Percentiles rank a stretch among this genome's conserved stretches.
These are phyloP conservation scores for Miniopterus natalensis DNA, from an alignment of 2,113 vertebrate species.

Conservation along the genomic window DNA sequence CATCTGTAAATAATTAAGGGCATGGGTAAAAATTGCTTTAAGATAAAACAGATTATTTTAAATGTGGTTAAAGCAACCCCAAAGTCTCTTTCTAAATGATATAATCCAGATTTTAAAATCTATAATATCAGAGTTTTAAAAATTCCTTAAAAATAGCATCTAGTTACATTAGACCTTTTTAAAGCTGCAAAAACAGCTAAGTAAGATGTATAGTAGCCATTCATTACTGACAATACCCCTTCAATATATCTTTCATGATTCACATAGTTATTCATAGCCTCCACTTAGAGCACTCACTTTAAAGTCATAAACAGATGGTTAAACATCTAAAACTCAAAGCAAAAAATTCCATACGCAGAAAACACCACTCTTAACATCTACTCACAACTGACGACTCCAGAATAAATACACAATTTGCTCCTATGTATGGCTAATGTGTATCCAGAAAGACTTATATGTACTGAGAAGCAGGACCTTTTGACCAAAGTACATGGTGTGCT, in stretches of 20 bases:
- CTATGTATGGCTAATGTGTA: not conserved
- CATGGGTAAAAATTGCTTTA: conserved; percentile 2
- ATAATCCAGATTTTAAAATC: conserved; percentile 47
- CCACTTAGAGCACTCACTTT: conserved; percentile 64
- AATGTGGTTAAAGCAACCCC: not conserved
- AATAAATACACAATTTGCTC: conserved; percentile 46
- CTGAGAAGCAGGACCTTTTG: conserved; percentile 10
- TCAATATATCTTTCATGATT: conserved; percentile 54
- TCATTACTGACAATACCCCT: not conserved
- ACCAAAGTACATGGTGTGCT: conserved; percentile 31
- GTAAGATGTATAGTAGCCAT: not conserved
- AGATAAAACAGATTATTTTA: not conserved
- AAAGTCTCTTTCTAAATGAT: not conserved
- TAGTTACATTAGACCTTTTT: conserved; percentile 20
- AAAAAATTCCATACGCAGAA: conserved; percentile 62
- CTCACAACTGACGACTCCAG: not conserved
- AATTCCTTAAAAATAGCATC: conserved; percentile 54
- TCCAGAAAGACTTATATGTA: conserved; percentile 23
- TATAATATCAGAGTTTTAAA: not conserved
- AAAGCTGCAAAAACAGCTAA: conserved; percentile 28
- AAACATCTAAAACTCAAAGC: conserved; percentile 61
- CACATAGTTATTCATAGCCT: conserved; percentile 64
- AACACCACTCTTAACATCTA: conserved; percentile 36
- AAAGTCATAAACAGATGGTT: conserved; percentile 70
- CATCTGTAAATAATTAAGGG: conserved; percentile 12